Base-by-base conservation (phyloP, 2,113 vertebrate genomes). In the Climacteris rufus region DNA sequence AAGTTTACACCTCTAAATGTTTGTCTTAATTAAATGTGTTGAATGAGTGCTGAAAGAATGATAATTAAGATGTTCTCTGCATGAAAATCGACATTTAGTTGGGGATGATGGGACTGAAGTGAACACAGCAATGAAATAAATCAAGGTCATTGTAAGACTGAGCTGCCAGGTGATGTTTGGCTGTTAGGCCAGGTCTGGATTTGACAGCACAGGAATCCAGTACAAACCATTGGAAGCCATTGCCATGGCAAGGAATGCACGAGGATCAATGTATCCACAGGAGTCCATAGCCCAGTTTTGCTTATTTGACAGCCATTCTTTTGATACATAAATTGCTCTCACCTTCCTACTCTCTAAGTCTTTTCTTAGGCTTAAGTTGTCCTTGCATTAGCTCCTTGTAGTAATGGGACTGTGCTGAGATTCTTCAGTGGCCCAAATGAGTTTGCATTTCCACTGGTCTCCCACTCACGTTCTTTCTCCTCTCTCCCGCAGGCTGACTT, bases 401-500 rank as follows among this genome's bases (percentile, higher is more conserved):
- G 13, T 4, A n/a, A 23, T 56, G 10, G 25, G 54, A 27, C 54
- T 83, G 35, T 52, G 30, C 18, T 70, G 35, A 64, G 45, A 28
- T 13, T 53, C 17, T 42, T 59, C 19, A 33, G 49, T 49, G 59
- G 6, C 16, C 13, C 14, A 52, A 37, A 45, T 16, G 17, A 60
- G 30, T 52, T 69, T 47, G 22, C 9, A 35, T 28, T 28, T 59
- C 45, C 28, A 72, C 13, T 59, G 12, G 14, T 54, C 39, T 63
- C 30, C 24, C 28, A 72, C 4, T 69, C 31, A 11, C 47, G 17
- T 57, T 47, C 15, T 40, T 59, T 47, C 59, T 76, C 28, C 23
- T 82, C 64, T 74, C 27, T 21, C 8, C 6, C 0, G 4, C 4
- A 42, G 0, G 0, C 2, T 28, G 57, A 21, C 57, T 81, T 84